phyloP scores from a whole-genome alignment of 2,113 vertebrate species.

The Bucco capensis region DNA sequence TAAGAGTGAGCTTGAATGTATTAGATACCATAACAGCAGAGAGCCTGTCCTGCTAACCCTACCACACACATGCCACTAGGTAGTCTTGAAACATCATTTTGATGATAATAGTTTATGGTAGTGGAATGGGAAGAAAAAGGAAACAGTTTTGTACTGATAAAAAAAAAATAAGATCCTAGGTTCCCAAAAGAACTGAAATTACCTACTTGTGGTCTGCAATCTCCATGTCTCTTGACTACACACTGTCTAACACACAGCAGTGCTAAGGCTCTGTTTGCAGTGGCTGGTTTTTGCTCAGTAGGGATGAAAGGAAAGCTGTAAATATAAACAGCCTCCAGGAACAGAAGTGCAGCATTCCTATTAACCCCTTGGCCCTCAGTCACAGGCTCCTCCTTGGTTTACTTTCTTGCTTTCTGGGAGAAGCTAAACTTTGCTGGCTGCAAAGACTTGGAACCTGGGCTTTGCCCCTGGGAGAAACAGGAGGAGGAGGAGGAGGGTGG shows the following conservation, averaged over 20 bases:
- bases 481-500: slow-evolving; percentile 20
- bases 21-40: background rate
- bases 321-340: slow-evolving; percentile 20
- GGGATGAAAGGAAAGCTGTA: slow-evolving; percentile 22
- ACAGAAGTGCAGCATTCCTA: background rate
- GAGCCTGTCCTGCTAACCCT: background rate
- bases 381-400: background rate
- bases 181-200: background rate
- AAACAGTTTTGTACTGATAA: background rate
- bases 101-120: background rate
- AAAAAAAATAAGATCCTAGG: background rate
- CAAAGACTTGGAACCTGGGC: background rate
- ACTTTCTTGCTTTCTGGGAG: background rate
- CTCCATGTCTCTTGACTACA: background rate
- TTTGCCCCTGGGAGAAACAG: background rate
- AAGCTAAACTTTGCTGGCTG: background rate
- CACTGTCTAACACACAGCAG: background rate
- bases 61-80: background rate
- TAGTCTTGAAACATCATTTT: background rate
- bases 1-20: background rate
- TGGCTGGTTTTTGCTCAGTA: background rate
- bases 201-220: background rate
- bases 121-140: background rate
- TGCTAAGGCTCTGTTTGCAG: background rate
- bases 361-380: background rate